Evolutionary conservation across 1,140 invertebrate species (phyloP).

Genomic region (Eueides isabella): DNA sequence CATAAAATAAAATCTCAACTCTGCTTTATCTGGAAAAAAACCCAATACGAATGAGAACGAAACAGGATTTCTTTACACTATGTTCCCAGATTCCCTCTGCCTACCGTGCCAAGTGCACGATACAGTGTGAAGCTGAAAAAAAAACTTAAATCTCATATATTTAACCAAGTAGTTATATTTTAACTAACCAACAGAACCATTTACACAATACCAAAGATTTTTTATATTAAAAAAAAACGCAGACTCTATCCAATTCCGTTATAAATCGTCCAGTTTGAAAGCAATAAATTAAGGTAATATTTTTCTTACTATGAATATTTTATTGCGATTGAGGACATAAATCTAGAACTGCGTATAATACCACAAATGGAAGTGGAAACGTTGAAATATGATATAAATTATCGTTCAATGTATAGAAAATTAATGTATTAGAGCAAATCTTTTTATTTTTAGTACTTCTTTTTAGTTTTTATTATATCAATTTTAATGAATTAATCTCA

Average conservation of each 20-base stretch:
- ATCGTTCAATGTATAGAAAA: background rate
- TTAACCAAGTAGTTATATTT: too few species aligned
- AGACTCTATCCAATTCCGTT: background rate
- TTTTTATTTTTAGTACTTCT: background rate
- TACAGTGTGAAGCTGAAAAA: too few species aligned
- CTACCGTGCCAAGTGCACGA: too few species aligned
- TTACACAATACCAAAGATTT: too few species aligned
- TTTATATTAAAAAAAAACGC: background rate
- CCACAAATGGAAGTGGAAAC: constrained; percentile 9
- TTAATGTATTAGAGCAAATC: background rate
- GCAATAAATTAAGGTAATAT: constrained; percentile 13
- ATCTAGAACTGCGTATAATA: background rate
- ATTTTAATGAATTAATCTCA: background rate
- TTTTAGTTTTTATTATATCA: background rate
- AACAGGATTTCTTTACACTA: too few species aligned
- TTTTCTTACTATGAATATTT: constrained; percentile 15
- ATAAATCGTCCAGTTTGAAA: constrained; percentile 13
- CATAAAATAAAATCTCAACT: too few species aligned
- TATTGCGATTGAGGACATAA: constrained; percentile 11
- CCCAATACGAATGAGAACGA: too few species aligned
- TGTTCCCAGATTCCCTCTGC: too few species aligned
- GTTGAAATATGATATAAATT: constrained; percentile 7
- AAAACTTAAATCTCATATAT: too few species aligned
- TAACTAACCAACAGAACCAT: background rate
- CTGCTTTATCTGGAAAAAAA: too few species aligned